Percentiles rank a stretch among this genome's conserved stretches.
These are phyloP conservation scores for Zoanthus gigantus DNA, from an alignment of 92 coral and sea anemone genomes.

Conservation along the genomic window DNA sequence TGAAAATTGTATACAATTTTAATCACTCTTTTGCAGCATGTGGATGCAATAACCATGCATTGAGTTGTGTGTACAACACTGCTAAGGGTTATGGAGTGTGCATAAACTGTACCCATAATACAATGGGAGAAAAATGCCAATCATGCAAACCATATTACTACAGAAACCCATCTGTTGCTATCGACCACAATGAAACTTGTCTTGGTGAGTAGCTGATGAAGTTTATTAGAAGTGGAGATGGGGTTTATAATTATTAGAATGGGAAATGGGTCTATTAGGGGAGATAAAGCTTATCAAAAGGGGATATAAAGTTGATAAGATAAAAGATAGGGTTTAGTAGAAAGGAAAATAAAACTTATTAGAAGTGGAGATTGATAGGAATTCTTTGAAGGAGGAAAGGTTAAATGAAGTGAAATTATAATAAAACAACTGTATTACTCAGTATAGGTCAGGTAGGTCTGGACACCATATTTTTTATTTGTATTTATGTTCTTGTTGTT, in stretches of 20 bases:
- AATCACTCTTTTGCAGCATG: slow-evolving; percentile 63
- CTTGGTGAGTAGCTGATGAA: slow-evolving; percentile 67
- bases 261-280: background rate
- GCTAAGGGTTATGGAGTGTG: slow-evolving; percentile 89
- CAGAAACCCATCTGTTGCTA: slow-evolving; percentile 68
- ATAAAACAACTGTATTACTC: too few relatives aligned
- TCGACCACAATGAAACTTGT: slow-evolving; percentile 77
- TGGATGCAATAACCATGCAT: slow-evolving; percentile 88
- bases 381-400: too few relatives aligned
- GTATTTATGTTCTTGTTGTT: too few relatives aligned
- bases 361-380: too few relatives aligned
- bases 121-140: slow-evolving; percentile 89
- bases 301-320: too few relatives aligned
- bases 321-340: too few relatives aligned
- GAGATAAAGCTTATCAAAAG: too few relatives aligned
- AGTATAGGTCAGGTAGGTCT: background rate
- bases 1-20: background rate
- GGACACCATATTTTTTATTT: background rate
- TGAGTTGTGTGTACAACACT: slow-evolving; percentile 72
- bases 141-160: slow-evolving; percentile 76
- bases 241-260: background rate
- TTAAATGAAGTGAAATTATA: too few relatives aligned
- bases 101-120: slow-evolving; percentile 82
- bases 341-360: too few relatives aligned
- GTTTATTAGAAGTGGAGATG: background rate